These are phyloP conservation scores for Nettapus auritus DNA, from an alignment of 2,113 vertebrate genomes.

Conservation along the genomic window DNA sequence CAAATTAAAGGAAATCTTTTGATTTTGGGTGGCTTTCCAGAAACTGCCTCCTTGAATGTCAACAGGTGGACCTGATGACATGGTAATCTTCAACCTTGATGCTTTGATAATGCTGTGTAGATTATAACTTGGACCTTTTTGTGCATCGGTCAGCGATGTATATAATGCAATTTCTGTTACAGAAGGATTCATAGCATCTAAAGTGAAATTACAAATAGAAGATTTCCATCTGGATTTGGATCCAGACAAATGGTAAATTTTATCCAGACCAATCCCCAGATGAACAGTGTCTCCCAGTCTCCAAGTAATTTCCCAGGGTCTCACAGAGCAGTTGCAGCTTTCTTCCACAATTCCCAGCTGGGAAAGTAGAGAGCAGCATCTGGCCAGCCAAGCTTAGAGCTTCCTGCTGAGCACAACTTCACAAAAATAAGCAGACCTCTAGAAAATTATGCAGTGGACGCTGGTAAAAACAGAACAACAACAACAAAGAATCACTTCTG, in stretches of 20 bases:
- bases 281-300: not conserved
- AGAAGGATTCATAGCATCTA: not conserved
- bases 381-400: not conserved
- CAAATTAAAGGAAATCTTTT: not conserved
- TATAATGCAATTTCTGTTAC: not conserved
- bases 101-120: not conserved
- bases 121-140: not conserved
- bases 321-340: not conserved
- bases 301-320: not conserved
- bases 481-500: not conserved
- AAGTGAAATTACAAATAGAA: not conserved
- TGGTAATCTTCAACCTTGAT: not conserved
- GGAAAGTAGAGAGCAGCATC: slow-evolving; percentile 1
- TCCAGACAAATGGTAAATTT: not conserved
- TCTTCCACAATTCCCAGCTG: not conserved
- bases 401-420: not conserved
- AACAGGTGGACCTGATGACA: not conserved
- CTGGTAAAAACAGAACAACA: not conserved
- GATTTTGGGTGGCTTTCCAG: not conserved
- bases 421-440: not conserved
- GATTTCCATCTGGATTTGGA: slow-evolving; percentile 5
- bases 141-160: not conserved
- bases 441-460: not conserved
- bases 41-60: not conserved
- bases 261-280: not conserved